phyloP scores from a whole-genome alignment of 2,113 vertebrate species.

The Fukomys damarensis region DNA sequence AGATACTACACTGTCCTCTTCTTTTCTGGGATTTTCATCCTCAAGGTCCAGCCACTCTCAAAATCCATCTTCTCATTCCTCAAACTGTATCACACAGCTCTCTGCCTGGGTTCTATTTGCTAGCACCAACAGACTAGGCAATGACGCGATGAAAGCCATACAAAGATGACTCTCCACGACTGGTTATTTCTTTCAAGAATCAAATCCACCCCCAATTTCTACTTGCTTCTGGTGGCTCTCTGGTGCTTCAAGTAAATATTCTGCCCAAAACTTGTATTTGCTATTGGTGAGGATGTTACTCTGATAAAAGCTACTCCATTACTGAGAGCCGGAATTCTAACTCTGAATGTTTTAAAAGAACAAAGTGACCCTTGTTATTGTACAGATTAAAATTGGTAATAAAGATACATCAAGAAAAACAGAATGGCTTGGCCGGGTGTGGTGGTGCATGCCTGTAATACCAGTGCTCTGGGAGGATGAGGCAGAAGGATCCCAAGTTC shows the following conservation, averaged over 20 bases:
- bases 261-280: conserved; percentile 31
- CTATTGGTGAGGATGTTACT: conserved; percentile 40
- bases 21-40: background rate
- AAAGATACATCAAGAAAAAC: conserved; percentile 49
- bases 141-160: background rate
- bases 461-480: background rate
- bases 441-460: background rate
- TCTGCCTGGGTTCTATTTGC: background rate
- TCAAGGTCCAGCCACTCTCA: background rate
- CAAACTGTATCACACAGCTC: background rate
- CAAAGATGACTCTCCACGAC: background rate
- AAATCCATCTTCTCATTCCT: background rate
- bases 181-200: background rate
- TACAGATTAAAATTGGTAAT: conserved; percentile 18
- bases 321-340: conserved; percentile 33
- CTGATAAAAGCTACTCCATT: background rate
- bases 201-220: background rate
- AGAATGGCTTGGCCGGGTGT: background rate
- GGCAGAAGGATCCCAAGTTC: background rate
- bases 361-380: background rate
- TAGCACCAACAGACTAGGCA: background rate
- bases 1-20: background rate
- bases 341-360: conserved; percentile 32
- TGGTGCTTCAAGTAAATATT: conserved; percentile 31
- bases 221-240: background rate